These are phyloP conservation scores for Rhinella marina DNA, from an alignment of 2,797 vertebrate genomes.

Conservation along the genomic window DNA sequence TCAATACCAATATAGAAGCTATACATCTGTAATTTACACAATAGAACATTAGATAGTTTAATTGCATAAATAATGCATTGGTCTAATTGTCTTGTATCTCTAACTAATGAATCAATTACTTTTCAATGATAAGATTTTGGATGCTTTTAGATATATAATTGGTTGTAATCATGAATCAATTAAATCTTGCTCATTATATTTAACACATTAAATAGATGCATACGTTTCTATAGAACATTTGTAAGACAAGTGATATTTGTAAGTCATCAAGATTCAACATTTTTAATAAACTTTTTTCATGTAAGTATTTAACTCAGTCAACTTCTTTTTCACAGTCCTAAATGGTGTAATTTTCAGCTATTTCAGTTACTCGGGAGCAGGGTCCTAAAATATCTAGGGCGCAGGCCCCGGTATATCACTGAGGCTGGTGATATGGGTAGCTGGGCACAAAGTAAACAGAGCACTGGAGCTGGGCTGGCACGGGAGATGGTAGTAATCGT, in stretches of 20 bases:
- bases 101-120: conserved; percentile 77
- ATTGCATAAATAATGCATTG: conserved; percentile 83
- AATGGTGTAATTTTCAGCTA: too few relatives aligned
- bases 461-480: too few relatives aligned
- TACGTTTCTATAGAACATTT: neutral
- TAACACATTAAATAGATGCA: conserved; percentile 70
- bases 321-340: neutral
- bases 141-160: conserved; percentile 79
- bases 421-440: too few relatives aligned
- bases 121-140: conserved; percentile 77
- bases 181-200: conserved; percentile 76
- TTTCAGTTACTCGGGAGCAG: too few relatives aligned
- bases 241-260: neutral
- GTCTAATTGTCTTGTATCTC: conserved; percentile 72
- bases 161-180: conserved; percentile 79
- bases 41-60: conserved; percentile 66
- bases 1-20: conserved; percentile 50
- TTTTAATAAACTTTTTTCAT: neutral
- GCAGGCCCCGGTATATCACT: too few relatives aligned
- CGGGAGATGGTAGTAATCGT: too few relatives aligned
- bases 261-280: conserved; percentile 58
- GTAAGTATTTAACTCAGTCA: neutral
- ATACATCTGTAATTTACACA: conserved; percentile 72
- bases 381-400: too few relatives aligned
- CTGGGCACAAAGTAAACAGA: too few relatives aligned